Evolutionary conservation across 1,140 invertebrate species (phyloP).

Genomic region (Drosophila rufa): DNA sequence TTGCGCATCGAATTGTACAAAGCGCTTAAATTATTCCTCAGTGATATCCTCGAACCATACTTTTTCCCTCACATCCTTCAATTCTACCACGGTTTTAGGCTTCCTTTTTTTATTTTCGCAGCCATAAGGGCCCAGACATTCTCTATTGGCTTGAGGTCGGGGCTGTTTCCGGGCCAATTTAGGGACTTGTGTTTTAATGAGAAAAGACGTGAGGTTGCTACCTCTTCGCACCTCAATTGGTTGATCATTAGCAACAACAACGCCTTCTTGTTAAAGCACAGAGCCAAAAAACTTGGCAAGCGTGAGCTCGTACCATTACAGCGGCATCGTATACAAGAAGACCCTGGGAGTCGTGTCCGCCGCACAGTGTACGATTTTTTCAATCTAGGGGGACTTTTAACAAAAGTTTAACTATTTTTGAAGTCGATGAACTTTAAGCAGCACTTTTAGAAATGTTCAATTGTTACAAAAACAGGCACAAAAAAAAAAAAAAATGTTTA

Average conservation of each 20-base stretch:
- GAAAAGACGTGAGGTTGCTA: no score
- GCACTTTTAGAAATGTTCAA: no score
- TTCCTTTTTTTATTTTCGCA: neutral
- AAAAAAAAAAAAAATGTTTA: no score
- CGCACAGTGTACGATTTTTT: conserved; percentile 70
- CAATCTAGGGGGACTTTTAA: no score
- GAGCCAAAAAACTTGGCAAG: conserved; percentile 96
- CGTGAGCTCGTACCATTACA: conserved; percentile 95
- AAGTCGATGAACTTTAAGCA: no score
- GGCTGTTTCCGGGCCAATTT: neutral
- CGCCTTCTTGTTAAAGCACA: conserved; percentile 87
- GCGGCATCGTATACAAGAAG: conserved; percentile 95
- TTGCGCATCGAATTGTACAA: no score
- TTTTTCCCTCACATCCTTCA: neutral
- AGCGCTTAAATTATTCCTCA: no score
- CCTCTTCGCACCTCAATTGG: conserved; percentile 90
- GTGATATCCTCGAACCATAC: no score
- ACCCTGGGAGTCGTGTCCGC: conserved; percentile 93
- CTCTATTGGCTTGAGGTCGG: neutral
- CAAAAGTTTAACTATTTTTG: no score
- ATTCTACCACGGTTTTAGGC: neutral
- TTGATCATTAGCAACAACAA: conserved; percentile 89
- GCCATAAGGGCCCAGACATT: neutral
- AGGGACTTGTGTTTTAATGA: no score
- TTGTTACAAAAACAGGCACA: no score